Base-by-base conservation (phyloP, 30 jellyfish, hydroid and myxozoan genomes). In the Haliclystus octoradiatus region DNA sequence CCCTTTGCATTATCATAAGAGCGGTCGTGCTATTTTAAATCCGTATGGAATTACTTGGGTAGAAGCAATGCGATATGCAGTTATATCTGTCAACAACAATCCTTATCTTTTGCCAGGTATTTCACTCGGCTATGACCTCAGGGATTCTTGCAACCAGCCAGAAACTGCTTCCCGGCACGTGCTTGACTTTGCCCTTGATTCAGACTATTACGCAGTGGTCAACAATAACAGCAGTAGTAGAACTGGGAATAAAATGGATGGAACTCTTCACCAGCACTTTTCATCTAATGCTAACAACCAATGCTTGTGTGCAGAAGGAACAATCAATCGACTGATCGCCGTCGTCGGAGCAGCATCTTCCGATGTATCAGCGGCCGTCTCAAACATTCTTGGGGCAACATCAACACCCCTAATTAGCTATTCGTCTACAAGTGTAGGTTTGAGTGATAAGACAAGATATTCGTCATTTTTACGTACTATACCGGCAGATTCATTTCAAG, bases 311-410 rank as follows among this genome's bases (percentile, higher is more conserved):
- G 68, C 81, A 50, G 29, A 31, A 34, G 66, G 31, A 25, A 25
- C 33, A 30, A 19, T 30, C 46, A 49, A 34, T 1, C 49, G 49
- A 2, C 65, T 88, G 13, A 34, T 70, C 26, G 94, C 93, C 5
- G 84, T 88, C 30, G 75, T 78, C 49, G 95, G 95, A 5, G 93
- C 89, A 1, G 86, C 85, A 2, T 71, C 89, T 30, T 66, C 84
- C 25, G 62, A 73, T 19, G 65, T 84, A 28, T 84, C 95, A 7
- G 65, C 83, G 13, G 68, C 87, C 68, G 81, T 78, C 50, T 84
- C 95, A 13, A 52, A 70, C 35, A 70, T 84, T 28, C 82, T 84
- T 19, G 71, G 88, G 24, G 87, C 69, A 5, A 84, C 76, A n/a
- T 57, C 63, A 32, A 66, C 34, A 22, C 76, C 76, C 25, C 76